A percentile compares a stretch with the other conserved stretches of the same genome.
phyloP scores from a whole-genome alignment of 2,797 vertebrate genomes.

The Muscicapa comitata region DNA sequence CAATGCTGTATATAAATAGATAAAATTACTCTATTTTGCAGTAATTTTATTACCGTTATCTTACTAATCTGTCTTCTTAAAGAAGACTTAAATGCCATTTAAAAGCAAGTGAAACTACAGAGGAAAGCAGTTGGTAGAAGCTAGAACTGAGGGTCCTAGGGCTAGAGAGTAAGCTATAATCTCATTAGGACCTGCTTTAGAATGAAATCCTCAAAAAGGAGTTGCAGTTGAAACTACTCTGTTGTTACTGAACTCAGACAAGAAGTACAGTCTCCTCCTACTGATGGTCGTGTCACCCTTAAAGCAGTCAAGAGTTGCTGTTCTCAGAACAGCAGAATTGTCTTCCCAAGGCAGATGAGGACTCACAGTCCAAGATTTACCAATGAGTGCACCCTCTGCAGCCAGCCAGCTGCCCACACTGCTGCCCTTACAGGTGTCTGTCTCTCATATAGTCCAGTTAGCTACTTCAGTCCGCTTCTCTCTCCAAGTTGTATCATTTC shows the following conservation, averaged over 20 bases:
- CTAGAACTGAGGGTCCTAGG: background rate
- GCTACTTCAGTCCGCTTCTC: background rate
- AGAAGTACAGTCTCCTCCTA: background rate
- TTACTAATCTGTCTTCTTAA: background rate
- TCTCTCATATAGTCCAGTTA: background rate
- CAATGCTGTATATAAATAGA: background rate
- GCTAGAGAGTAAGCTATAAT: background rate
- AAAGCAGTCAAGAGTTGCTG: background rate
- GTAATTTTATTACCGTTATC: background rate
- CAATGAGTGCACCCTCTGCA: background rate
- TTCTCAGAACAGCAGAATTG: background rate
- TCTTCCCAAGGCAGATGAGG: background rate
- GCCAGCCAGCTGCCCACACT: background rate
- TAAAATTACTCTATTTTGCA: background rate
- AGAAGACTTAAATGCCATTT: background rate
- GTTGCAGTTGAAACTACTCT: background rate
- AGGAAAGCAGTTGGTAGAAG: background rate
- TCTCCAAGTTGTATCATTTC: background rate
- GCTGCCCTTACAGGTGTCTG: background rate
- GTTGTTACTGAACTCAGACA: background rate
- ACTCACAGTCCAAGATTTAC: background rate
- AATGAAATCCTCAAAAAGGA: background rate
- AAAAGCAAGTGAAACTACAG: background rate
- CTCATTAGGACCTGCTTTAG: background rate
- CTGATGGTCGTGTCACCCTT: accelerated